Evolutionary conservation across 37 sponge, comb jelly and placozoan genomes (phyloP).

Genomic region (Petrosia ficiformis): DNA sequence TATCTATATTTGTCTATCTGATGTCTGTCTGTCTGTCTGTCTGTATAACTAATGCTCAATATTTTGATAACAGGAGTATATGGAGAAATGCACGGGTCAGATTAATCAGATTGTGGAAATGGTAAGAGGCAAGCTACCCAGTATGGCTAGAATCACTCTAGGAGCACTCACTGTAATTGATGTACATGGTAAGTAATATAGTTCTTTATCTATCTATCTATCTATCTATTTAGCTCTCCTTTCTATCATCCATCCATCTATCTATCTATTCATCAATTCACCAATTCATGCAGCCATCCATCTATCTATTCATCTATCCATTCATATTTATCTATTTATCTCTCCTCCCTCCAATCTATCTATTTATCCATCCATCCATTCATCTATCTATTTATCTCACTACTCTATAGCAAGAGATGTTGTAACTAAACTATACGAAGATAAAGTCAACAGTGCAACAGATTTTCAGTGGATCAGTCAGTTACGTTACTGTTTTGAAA

Average conservation of each 20-base stretch:
- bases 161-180: constrained; percentile 98
- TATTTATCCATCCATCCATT: background rate
- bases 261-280: background rate
- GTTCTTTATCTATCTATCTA: background rate
- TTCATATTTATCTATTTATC: background rate
- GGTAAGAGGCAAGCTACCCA: constrained; percentile 94
- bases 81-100: constrained; percentile 80
- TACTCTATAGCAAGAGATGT: constrained; percentile 90
- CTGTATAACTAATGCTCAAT: no score
- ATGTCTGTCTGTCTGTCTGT: no score
- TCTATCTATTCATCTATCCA: background rate
- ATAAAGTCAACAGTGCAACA: constrained; percentile 56
- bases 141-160: constrained; percentile 89
- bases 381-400: background rate
- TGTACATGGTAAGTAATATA: constrained; percentile 84
- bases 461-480: constrained; percentile 99
- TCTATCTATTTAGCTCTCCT: no score
- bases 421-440: constrained; percentile 75
- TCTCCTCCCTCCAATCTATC: background rate
- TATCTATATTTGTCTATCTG: no score
- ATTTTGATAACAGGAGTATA: no score
- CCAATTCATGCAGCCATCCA: background rate
- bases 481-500: constrained; percentile 94
- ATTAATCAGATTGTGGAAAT: constrained; percentile 91
- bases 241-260: background rate